Base-by-base conservation (phyloP, 2,113 vertebrate species). In the Heterotilapia buettikoferi region DNA sequence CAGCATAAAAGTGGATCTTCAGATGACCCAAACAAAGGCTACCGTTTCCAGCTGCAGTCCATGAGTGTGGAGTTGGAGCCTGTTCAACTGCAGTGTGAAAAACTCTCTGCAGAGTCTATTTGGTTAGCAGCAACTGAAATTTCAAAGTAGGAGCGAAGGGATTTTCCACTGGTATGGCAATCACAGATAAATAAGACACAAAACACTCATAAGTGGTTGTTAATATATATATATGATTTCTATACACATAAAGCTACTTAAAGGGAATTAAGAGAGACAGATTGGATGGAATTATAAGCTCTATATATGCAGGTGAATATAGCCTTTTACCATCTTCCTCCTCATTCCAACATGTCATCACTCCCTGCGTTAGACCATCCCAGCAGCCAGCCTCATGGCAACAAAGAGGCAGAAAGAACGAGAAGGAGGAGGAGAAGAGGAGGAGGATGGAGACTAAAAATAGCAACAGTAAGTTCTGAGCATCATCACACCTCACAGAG, bases 301-400 rank as follows among this genome's bases (percentile, higher is more conserved):
- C 29, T 31, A 31, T 40, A 29, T 43, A 43, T 16, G 33, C 13
- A 54, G 16, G 40, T 47, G 11, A 10, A 61, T 18, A 63, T n/a
- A 31, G 16, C 19, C 26, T 29, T 31, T 31, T 33, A 80, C 50
- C 26, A 61, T 50, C 9, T 4, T 6, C 9, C 26, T 40, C 53
- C 10, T 73, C 53, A 56, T 84, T 59, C 43, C 80, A 87, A 76
- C 81, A 83, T 90, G 86, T 87, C 7, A 5, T 84, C 78, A n/a
- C 7, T 89, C 86, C 86, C 76, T 14, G 38, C 71, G 71, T 90
- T 87, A 90, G 36, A 94, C 88, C 56, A 54, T 90, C 92, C 87
- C 86, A 92, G 87, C 93, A 92, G 78, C 29, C 61, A 83, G 92
- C 90, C 85, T 94, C 94, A 92, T 94, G 96, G 96, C 94, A 96